phyloP scores from a whole-genome alignment of 2,797 vertebrate species.

The Bufotes viridis region DNA sequence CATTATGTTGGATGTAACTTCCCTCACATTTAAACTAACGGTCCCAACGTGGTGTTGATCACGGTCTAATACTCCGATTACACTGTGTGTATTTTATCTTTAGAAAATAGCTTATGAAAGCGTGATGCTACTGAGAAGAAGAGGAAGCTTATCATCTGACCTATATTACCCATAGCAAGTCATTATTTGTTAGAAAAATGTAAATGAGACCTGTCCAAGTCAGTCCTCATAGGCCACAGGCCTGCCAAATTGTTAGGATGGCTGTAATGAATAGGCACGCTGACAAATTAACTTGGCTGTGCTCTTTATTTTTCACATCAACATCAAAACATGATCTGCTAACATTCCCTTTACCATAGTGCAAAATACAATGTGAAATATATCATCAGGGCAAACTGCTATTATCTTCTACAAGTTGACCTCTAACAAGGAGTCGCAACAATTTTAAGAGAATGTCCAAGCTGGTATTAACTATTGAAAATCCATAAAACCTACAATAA shows the following conservation, averaged over 20 bases:
- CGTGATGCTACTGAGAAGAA: not conserved
- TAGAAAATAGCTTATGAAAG: not conserved
- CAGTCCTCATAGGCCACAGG: constrained; percentile 1
- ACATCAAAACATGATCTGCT: constrained; percentile 9
- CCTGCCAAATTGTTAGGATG: constrained; percentile 35
- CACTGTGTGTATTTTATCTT: not conserved
- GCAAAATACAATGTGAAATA: not conserved
- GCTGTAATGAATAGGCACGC: constrained; percentile 35
- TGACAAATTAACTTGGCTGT: constrained; percentile 43
- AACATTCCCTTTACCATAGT: not conserved
- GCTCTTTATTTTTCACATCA: not conserved
- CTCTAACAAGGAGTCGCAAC: not conserved
- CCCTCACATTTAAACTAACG: not conserved
- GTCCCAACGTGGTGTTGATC: not conserved
- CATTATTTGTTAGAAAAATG: constrained; percentile 8
- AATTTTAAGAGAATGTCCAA: not conserved
- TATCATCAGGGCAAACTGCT: not conserved
- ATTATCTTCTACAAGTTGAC: not conserved
- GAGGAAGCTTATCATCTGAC: not conserved
- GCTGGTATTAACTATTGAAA: not conserved
- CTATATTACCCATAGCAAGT: constrained; percentile 6
- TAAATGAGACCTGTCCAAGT: constrained; percentile 13
- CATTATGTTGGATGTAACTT: not conserved
- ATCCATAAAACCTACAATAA: no score
- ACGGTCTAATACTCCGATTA: not conserved